A percentile compares a stretch with the other conserved stretches of the same genome.
Evolutionary conservation across 2,113 vertebrate genomes (phyloP).

Genomic region (Corythaixoides concolor): DNA sequence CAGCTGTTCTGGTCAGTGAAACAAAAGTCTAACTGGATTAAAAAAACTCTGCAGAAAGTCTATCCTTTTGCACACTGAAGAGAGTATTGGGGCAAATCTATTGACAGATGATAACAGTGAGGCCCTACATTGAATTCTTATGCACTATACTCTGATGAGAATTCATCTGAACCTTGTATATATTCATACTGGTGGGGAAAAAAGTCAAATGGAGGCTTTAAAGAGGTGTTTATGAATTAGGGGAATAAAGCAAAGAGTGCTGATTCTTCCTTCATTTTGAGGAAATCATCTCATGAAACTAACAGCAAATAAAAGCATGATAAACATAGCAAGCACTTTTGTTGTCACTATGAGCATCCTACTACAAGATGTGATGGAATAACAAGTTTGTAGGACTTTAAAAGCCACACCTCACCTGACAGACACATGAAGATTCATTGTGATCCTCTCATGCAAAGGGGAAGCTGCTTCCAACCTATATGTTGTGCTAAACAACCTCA

Average conservation of each 20-base stretch:
- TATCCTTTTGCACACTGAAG: neutral
- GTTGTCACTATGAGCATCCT: neutral
- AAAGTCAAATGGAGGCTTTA: neutral
- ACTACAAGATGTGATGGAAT: neutral
- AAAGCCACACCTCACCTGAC: neutral
- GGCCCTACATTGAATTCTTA: neutral
- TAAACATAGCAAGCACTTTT: neutral
- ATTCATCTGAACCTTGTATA: neutral
- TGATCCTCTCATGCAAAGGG: too few species aligned
- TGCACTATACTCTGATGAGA: neutral
- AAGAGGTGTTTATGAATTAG: neutral
- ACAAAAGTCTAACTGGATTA: neutral
- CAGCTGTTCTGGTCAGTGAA: neutral
- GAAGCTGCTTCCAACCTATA: neutral
- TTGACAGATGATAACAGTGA: neutral
- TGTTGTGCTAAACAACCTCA: neutral
- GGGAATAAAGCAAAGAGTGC: neutral
- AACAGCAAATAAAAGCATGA: neutral
- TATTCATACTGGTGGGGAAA: neutral
- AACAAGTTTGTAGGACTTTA: accelerated
- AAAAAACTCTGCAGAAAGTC: neutral
- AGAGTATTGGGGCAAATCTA: neutral
- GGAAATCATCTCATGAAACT: neutral
- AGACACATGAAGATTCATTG: neutral
- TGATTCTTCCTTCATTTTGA: neutral